Evolutionary conservation across 2,888 invertebrate species (phyloP).

Genomic region (Leucophora obtusa): DNA sequence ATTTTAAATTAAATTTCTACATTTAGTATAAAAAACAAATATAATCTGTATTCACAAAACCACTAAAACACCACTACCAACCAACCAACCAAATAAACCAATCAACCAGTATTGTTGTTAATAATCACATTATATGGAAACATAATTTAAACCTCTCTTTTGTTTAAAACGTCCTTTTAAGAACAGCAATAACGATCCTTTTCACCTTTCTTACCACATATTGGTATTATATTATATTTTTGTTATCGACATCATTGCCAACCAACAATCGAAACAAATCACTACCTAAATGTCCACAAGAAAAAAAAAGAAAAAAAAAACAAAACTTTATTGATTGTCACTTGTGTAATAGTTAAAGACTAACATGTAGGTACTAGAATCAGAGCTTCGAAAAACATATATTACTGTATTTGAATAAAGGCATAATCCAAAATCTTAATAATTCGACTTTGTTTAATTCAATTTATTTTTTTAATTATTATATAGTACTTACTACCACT

Average conservation of each 20-base stretch:
- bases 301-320: not conserved
- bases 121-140: conserved; percentile 46
- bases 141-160: conserved; percentile 25
- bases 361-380: not conserved
- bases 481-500: no score
- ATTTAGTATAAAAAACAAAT: conserved; percentile 40
- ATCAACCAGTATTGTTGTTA: conserved; percentile 54
- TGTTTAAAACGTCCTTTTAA: conserved; percentile 14
- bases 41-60: conserved; percentile 46
- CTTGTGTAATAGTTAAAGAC: not conserved
- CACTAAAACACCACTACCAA: conserved; percentile 54
- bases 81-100: conserved; percentile 30
- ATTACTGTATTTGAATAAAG: no score
- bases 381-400: no score
- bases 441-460: no score
- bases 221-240: conserved; percentile 21
- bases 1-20: conserved; percentile 26
- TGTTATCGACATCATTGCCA: no score
- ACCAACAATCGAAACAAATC: not conserved
- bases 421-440: no score
- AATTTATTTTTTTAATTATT: no score
- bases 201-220: conserved; percentile 45
- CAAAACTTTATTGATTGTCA: not conserved
- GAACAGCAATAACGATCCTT: conserved; percentile 24
- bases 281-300: no score